These are phyloP conservation scores for Drosophila seclusa DNA, from an alignment of 2,888 invertebrate species.

Conservation along the genomic window DNA sequence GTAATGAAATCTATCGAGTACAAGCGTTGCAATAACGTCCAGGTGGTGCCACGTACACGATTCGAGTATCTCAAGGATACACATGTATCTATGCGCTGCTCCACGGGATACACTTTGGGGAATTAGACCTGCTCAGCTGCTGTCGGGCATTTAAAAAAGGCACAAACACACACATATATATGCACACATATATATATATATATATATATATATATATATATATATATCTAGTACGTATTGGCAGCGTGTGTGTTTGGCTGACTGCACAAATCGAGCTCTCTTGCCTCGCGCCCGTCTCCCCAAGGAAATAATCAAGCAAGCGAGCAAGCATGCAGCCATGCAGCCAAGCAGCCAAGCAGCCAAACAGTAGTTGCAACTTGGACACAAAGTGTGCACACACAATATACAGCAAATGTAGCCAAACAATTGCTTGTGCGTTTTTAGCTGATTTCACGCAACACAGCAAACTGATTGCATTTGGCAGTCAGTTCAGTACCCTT, in stretches of 20 bases:
- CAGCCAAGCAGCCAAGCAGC: neutral
- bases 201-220: constrained; percentile 6
- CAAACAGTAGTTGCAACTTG: neutral
- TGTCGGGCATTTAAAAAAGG: constrained; percentile 6
- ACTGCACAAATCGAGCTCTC: constrained; percentile 43
- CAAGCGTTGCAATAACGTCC: constrained; percentile 7
- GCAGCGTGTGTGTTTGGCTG: constrained; percentile 17
- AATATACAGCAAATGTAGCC: neutral
- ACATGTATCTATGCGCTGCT: neutral
- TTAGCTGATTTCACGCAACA: constrained; percentile 7
- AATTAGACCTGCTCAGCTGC: constrained; percentile 33
- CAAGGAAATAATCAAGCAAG: constrained; percentile 7
- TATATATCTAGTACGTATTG: constrained; percentile 1
- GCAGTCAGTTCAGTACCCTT: neutral
- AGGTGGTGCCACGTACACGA: constrained; percentile 10
- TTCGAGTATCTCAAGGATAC: constrained; percentile 25
- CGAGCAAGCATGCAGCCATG: neutral
- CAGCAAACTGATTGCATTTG: constrained; percentile 12
- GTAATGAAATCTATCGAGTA: constrained; percentile 46
- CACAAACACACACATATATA: neutral
- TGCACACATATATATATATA: neutral
- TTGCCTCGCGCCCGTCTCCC: constrained; percentile 16
- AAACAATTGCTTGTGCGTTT: constrained; percentile 12
- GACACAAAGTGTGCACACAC: neutral
- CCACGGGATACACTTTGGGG: constrained; percentile 41